Evolutionary conservation across 2,113 vertebrate species (phyloP).

Genomic region (Prunella fulvescens): DNA sequence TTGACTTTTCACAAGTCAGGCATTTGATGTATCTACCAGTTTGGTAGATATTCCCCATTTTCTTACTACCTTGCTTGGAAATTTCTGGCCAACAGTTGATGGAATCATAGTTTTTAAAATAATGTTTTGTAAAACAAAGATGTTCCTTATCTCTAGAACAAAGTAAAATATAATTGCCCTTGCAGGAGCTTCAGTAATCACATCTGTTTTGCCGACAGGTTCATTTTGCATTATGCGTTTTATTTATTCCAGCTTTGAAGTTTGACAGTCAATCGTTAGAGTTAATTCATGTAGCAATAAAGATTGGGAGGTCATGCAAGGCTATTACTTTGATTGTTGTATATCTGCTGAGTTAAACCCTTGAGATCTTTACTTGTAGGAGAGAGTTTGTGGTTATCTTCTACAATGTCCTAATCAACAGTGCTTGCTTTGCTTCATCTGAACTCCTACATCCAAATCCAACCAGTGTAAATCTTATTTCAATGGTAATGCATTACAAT

Average conservation of each 20-base stretch:
- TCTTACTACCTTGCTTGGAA: not conserved
- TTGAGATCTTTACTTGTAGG: not conserved
- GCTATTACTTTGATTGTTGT: not conserved
- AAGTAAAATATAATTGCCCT: not conserved
- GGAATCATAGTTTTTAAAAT: not conserved
- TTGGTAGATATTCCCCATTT: not conserved
- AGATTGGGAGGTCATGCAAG: not conserved
- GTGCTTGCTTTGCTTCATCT: not conserved
- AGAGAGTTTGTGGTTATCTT: not conserved
- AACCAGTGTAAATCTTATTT: not conserved
- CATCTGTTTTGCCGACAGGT: not conserved
- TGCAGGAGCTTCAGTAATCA: not conserved
- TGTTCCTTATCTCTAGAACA: not conserved
- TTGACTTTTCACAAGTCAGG: not conserved
- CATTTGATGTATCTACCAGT: not conserved
- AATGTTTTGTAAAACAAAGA: not conserved
- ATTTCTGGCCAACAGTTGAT: not conserved
- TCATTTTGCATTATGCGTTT: not conserved
- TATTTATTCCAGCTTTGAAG: not conserved
- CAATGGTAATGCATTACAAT: fast-evolving
- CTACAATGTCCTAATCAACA: not conserved
- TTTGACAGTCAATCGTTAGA: not conserved
- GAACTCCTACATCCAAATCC: not conserved
- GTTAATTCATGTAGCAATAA: not conserved
- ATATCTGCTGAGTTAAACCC: not conserved